A percentile compares a stretch with the other conserved stretches of the same genome.
Evolutionary conservation across 2,113 vertebrate genomes (phyloP).

Genomic region (Laticauda laticaudata): DNA sequence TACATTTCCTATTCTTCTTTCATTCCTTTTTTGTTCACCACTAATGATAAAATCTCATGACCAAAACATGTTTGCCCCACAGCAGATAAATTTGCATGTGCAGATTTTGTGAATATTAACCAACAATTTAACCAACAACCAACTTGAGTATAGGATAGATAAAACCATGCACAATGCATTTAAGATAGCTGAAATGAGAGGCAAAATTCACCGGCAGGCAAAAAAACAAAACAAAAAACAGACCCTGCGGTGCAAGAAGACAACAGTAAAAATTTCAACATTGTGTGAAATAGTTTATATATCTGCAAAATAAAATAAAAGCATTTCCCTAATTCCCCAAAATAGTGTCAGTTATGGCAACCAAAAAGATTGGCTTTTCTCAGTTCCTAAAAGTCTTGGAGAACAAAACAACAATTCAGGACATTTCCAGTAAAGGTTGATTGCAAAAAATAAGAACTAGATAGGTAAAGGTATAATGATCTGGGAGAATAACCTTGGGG

Average conservation of each 20-base stretch:
- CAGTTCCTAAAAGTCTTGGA: neutral
- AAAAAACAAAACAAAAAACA: neutral
- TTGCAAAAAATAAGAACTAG: neutral
- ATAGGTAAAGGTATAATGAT: neutral
- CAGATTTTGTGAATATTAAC: neutral
- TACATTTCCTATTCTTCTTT: neutral
- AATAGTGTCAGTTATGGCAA: neutral
- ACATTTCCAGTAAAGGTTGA: neutral
- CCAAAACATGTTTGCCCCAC: neutral
- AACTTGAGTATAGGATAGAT: neutral
- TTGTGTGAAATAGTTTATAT: neutral
- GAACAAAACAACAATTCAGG: neutral
- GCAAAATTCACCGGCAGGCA: neutral
- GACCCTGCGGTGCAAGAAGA: neutral
- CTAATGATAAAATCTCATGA: neutral
- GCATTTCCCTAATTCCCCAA: neutral
- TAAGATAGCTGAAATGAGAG: neutral
- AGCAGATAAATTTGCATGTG: neutral
- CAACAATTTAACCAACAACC: neutral
- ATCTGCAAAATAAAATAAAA: neutral
- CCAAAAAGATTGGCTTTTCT: neutral
- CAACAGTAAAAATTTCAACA: neutral
- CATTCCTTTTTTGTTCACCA: neutral
- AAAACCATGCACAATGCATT: neutral
- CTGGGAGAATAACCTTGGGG: neutral